These are phyloP conservation scores for Fopius arisanus DNA, from an alignment of 1,140 invertebrate species.

Conservation along the genomic window DNA sequence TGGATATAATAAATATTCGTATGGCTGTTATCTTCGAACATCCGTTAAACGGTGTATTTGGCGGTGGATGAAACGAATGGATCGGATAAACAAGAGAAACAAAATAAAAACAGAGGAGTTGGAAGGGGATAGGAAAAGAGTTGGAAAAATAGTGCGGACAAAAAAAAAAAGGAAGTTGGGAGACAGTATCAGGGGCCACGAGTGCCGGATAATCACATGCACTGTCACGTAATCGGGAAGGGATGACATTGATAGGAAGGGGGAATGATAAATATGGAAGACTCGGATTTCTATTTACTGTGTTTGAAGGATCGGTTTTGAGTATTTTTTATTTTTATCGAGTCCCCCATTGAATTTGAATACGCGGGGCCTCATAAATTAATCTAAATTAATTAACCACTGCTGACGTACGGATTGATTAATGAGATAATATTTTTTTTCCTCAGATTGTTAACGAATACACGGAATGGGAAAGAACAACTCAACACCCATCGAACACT, in stretches of 20 bases:
- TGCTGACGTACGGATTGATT: too few species aligned
- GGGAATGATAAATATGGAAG: constrained; percentile 2
- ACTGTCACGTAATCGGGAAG: constrained; percentile 16
- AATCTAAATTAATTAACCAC: too few species aligned
- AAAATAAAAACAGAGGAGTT: constrained; percentile 19
- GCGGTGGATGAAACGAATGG: constrained; percentile 33
- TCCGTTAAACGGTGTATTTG: constrained; percentile 39
- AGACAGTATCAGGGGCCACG: neutral
- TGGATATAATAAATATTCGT: constrained; percentile 39
- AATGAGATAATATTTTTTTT: neutral
- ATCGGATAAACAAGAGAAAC: constrained; percentile 24
- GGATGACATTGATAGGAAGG: neutral
- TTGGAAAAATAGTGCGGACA: constrained; percentile 1
- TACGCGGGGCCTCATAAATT: neutral
- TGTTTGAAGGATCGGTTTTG: neutral
- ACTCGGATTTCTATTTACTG: neutral
- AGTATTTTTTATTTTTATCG: neutral
- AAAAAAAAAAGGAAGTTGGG: constrained; percentile 13
- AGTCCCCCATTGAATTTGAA: too few species aligned
- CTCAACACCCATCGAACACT: constrained; percentile 90
- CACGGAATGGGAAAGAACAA: constrained; percentile 94
- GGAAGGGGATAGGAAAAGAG: neutral
- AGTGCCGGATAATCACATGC: constrained; percentile 32
- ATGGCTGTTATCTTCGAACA: constrained; percentile 37
- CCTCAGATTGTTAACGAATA: constrained; percentile 92